Evolutionary conservation across 2,797 vertebrate species (phyloP), one percentile per base, ranked within the genome.

Genomic region (Gobionotothen gibberifrons): DNA sequence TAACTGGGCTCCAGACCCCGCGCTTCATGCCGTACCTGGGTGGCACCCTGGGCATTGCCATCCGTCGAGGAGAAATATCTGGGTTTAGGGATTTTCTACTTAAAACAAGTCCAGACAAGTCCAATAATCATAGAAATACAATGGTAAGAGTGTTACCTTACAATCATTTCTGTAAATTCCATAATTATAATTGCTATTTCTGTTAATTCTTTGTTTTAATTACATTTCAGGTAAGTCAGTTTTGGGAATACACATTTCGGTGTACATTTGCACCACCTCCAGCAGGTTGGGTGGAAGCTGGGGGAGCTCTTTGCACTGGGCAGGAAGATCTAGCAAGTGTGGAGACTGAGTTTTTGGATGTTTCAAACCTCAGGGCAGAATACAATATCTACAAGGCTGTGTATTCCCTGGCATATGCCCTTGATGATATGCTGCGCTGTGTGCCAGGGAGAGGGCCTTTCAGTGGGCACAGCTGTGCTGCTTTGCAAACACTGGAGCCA

Each of bases 61-160:
- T 94, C 22, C 85, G 90, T 1, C 79, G 87, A n/a, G 93, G 92
- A 54, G 89, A 93, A 77, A 94, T 94, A 51, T 47, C 82, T 29
- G 91, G 90, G 0, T 88, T 93, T n/a, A 43, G 9, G n/a, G 83
- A 93, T 1, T 93, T 74, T 29, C 64, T 94, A 16, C 55, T 83
- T 29, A 21, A n/a, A 60, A 48, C 84, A 60, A 67, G 9, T 9
- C 90, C 88, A 14, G 49, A 85, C 13, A 19, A 78, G n/a, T 15
- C 71, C 8, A 44, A 6, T 1, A 68, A 67, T 44, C 9, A 58
- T 52, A 59, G n/a, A 57, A 81, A 85, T 22, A 80, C 36, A 52
- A 76, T 93, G 67, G 81, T 89, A 9, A 82, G 48, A 8, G 0
- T 73, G 1, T 21, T 14, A 39, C 3, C 2, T 22, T 52, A 32